Conservation (phyloP, 2,113 vertebrate genomes). For the Antigone vipio region DNA sequence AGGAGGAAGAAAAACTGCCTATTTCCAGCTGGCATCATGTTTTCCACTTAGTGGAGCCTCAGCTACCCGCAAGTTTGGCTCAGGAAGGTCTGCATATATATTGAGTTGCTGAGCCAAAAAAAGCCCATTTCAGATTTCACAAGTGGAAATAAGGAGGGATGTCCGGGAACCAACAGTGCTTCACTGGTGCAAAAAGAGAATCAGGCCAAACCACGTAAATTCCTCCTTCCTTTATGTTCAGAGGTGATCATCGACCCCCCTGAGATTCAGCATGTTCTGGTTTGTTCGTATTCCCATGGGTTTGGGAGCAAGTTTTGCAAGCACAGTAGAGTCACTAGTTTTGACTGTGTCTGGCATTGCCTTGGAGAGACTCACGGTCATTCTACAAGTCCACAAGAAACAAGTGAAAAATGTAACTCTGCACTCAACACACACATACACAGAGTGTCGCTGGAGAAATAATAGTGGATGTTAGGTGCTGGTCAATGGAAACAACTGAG, state of each 20-base stretch:
- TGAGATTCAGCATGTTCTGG: background rate
- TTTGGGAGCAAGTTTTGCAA: conserved; percentile 26
- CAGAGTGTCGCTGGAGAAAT: conserved; percentile 42
- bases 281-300: background rate
- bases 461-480: conserved; percentile 13
- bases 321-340: conserved; percentile 27
- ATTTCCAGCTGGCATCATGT: conserved; percentile 29
- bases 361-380: conserved; percentile 38
- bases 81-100: background rate
- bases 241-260: background rate
- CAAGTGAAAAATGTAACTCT: conserved; percentile 40
- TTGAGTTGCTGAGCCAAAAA: background rate
- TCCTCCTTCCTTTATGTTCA: conserved; percentile 9
- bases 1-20: conserved; percentile 49
- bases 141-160: conserved; percentile 7
- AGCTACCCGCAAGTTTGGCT: conserved; percentile 4
- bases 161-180: conserved; percentile 16
- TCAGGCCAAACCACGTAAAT: conserved; percentile 48
- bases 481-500: background rate
- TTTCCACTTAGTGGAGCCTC: conserved; percentile 49
- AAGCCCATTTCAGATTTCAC: conserved; percentile 24
- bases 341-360: conserved; percentile 14
- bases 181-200: conserved; percentile 64
- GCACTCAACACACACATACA: conserved; percentile 48
- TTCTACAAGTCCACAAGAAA: conserved; percentile 60